Evolutionary conservation across 2,888 invertebrate species (phyloP), one percentile per base, ranked within the genome.

Genomic region (Oligia latruncula): DNA sequence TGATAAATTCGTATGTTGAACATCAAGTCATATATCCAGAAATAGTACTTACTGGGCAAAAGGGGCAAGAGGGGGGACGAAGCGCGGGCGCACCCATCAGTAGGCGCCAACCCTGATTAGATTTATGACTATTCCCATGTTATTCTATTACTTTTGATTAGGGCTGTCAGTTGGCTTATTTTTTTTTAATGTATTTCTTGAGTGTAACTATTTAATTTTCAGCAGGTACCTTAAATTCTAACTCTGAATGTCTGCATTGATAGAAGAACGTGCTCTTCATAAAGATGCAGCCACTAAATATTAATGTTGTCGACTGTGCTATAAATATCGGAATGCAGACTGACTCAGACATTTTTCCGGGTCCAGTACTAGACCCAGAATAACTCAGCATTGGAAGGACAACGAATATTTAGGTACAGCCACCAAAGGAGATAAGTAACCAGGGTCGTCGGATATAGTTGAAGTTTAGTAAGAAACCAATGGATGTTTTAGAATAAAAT

Each of bases 81-180:
- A 67, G 62, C 74, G 60, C 74, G 20, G 73, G 65, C 73, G 52
- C 80, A 64, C 71, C 75, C 80, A 83, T 89, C 88, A 82, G 79
- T 82, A 85, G 88, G 89, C 89, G 88, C 93, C 94, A 92, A 77
- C 89, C 88, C 87, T 93, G 91, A 94, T 95, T 94, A 92, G 92
- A 94, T 95, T 94, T 94, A 95, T 92, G 88, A 87, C 89, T 84
- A 83, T 91, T 91, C 88, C 90, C 91, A 91, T 86, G 89, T 90
- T 90, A 90, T 90, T 90, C 89, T 92, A 93, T 92, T 92, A 89
- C 83, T 85, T 90, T 83, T 60, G 66, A 78, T 71, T 90, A 94
- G 93, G 94, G 94, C 77, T 94, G 92, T 60, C 88, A 70, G 60
- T 84, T 55, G 13, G 29, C 49, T 29, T 52, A 67, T 77, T 68